Conservation (phyloP, 2,113 vertebrate genomes). For the Platichthys flesus region DNA sequence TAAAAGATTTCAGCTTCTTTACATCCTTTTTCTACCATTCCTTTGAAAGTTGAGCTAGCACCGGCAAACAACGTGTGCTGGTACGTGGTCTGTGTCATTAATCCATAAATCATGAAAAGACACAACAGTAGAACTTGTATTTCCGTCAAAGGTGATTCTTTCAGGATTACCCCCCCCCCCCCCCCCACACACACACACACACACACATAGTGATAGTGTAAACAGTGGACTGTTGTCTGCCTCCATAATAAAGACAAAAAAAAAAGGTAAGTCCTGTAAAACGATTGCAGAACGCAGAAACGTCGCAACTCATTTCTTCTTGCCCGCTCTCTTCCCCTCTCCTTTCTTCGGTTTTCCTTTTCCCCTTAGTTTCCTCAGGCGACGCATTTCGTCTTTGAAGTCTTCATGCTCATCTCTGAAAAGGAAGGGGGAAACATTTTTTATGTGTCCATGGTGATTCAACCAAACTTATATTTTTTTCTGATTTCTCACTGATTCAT, state of each 20-base stretch:
- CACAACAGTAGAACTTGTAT: not conserved
- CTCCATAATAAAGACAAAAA: not conserved
- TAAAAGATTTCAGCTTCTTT: not conserved
- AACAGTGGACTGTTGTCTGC: not conserved
- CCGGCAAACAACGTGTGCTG: too few relatives aligned
- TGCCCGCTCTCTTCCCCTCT: conserved; percentile 92
- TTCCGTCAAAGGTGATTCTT: too few relatives aligned
- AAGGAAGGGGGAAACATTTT: not conserved
- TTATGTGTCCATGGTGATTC: not conserved
- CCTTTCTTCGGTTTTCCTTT: conserved; percentile 95
- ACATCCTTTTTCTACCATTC: not conserved
- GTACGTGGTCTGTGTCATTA: too few relatives aligned
- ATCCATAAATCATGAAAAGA: not conserved
- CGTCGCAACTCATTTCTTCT: conserved; percentile 84
- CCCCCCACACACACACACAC: too few relatives aligned
- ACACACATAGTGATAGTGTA: not conserved
- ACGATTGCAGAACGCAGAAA: not conserved
- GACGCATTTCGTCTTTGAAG: conserved; percentile 93
- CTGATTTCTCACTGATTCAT: too few relatives aligned
- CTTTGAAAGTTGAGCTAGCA: not conserved
- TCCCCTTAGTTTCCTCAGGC: conserved; percentile 91
- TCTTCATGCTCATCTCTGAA: conserved; percentile 96
- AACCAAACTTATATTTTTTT: too few relatives aligned
- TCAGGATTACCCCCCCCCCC: not conserved
- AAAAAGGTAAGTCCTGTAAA: not conserved